These are phyloP conservation scores for Theonella swinhoei DNA, from an alignment of 37 sponge, comb jelly and placozoan genomes.

Conservation along the genomic window DNA sequence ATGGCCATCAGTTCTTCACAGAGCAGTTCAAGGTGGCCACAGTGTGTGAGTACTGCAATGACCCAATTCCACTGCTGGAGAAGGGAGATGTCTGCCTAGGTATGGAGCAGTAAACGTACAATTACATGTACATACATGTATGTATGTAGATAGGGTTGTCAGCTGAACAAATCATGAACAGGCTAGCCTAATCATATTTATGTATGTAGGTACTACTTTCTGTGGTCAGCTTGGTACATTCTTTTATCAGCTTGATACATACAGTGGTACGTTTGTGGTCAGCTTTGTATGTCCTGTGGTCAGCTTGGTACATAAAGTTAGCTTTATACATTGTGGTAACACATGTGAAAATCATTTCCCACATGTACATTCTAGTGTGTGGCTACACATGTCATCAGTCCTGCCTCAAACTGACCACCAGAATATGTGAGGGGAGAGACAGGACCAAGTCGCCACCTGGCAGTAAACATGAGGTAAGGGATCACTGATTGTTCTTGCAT, in stretches of 20 bases:
- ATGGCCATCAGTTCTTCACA: constrained; percentile 72
- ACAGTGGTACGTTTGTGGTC: too few species aligned
- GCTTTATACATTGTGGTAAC: too few species aligned
- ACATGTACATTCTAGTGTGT: constrained; percentile 62
- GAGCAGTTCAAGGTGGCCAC: constrained; percentile 80
- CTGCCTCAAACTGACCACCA: constrained; percentile 60
- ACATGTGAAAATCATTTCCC: too few species aligned
- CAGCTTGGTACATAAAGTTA: too few species aligned
- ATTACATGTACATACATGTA: background rate
- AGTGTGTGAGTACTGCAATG: constrained; percentile 82
- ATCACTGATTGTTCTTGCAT: background rate
- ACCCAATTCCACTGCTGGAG: constrained; percentile 70
- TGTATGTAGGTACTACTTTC: constrained; percentile 31
- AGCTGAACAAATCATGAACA: background rate
- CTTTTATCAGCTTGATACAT: too few species aligned
- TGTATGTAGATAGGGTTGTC: background rate
- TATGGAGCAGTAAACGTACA: constrained; percentile 2
- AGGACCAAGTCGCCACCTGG: background rate
- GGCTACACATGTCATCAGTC: constrained; percentile 70
- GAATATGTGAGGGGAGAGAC: constrained; percentile 68
- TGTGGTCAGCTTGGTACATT: background rate
- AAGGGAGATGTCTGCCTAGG: constrained; percentile 83
- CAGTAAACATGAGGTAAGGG: background rate
- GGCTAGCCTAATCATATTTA: background rate
- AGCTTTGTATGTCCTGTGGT: too few species aligned